A percentile compares a stretch with the other conserved stretches of the same genome.
Conservation (phyloP, 2,888 invertebrate species). For the Bombylius major region DNA sequence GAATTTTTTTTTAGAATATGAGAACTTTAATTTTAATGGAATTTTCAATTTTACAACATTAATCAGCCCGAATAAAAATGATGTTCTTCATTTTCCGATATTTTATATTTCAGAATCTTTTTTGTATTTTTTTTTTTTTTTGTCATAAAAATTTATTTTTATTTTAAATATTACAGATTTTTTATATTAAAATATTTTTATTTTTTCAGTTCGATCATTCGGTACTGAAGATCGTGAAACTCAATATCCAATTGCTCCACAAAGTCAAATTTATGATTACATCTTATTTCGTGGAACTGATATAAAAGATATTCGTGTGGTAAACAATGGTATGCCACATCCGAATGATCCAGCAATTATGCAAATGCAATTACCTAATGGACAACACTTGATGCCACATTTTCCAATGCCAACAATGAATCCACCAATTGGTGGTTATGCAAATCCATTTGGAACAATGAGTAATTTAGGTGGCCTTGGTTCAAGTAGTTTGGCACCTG, state of each 20-base stretch:
- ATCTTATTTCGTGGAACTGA: conserved; percentile 96
- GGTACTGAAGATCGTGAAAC: conserved; percentile 98
- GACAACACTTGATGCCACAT: conserved; percentile 51
- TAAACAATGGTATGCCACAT: conserved; percentile 72
- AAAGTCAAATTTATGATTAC: conserved; percentile 97
- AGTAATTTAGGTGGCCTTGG: conserved; percentile 36
- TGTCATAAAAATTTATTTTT: too few species aligned
- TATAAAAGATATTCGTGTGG: conserved; percentile 96
- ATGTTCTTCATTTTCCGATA: too few species aligned
- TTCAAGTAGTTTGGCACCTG: conserved; percentile 37
- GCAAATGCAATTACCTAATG: conserved; percentile 65
- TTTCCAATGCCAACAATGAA: conserved; percentile 60
- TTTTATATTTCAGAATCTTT: too few species aligned
- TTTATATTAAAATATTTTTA: neutral
- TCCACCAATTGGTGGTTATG: conserved; percentile 35
- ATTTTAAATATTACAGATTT: too few species aligned
- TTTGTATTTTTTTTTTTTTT: too few species aligned
- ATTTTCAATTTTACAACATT: too few species aligned
- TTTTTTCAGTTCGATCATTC: conserved; percentile 80
- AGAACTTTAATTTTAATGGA: too few species aligned
- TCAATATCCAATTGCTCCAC: conserved; percentile 87
- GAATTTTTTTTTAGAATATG: too few species aligned
- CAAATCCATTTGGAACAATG: conserved; percentile 34
- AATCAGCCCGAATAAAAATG: too few species aligned
- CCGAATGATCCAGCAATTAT: conserved; percentile 99